phyloP scores from a whole-genome alignment of 2,797 vertebrate genomes.

The Uromys caudimaculatus region DNA sequence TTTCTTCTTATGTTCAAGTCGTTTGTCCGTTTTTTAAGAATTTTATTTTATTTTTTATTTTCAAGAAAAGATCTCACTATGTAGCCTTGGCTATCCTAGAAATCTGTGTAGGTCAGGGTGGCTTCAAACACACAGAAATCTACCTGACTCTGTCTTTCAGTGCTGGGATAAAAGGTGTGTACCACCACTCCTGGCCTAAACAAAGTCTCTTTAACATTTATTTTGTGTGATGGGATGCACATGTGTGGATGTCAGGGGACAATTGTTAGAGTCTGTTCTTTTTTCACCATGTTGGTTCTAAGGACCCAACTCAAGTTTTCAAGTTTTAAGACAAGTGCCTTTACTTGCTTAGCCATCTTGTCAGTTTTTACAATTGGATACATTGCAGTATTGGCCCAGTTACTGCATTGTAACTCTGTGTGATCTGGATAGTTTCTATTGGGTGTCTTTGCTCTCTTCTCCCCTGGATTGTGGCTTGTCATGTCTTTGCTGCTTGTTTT shows the following conservation, averaged over 20 bases:
- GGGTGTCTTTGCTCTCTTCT: conserved; percentile 7
- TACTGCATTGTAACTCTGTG: neutral
- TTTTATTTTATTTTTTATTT: neutral
- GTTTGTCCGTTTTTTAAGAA: conserved; percentile 2
- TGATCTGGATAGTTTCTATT: conserved; percentile 36
- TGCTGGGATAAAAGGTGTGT: neutral
- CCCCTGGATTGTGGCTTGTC: neutral
- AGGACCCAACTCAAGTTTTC: neutral
- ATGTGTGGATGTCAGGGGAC: neutral
- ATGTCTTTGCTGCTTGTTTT: neutral
- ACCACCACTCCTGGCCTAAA: neutral
- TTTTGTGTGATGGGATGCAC: neutral
- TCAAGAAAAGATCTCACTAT: neutral
- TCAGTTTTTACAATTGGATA: neutral
- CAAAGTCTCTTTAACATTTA: neutral
- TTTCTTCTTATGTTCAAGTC: neutral
- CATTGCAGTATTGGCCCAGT: neutral
- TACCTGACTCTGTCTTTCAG: neutral
- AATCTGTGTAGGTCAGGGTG: neutral
- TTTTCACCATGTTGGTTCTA: neutral
- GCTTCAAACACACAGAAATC: neutral
- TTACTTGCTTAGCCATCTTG: neutral
- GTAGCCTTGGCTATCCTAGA: neutral
- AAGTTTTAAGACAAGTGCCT: neutral
- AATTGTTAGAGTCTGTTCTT: neutral